These are phyloP conservation scores for Drosophila paulistorum DNA, from an alignment of 1,140 invertebrate genomes.

Conservation along the genomic window DNA sequence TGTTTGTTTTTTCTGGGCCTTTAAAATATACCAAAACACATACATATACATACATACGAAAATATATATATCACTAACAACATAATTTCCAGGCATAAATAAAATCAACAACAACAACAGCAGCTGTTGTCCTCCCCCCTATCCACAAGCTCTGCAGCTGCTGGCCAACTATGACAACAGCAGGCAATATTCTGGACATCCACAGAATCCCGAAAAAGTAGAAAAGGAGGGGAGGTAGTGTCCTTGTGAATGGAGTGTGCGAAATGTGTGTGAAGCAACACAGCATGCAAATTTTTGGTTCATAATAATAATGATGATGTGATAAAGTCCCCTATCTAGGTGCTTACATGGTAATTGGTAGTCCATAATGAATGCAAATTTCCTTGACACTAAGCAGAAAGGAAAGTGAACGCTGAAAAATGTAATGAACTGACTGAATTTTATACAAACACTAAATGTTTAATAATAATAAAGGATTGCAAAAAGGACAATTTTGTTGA, in stretches of 20 bases:
- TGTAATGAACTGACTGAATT: slow-evolving; percentile 9
- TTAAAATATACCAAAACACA: slow-evolving; percentile 33
- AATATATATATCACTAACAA: slow-evolving; percentile 65
- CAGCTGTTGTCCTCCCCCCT: slow-evolving; percentile 2
- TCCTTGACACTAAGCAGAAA: slow-evolving; percentile 6
- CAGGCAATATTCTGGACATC: slow-evolving; percentile 31
- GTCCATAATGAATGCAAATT: slow-evolving; percentile 55
- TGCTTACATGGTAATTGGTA: slow-evolving; percentile 56
- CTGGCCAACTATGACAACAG: slow-evolving; percentile 65
- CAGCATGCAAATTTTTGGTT: slow-evolving; percentile 45
- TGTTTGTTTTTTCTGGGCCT: slow-evolving; percentile 15
- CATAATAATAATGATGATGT: slow-evolving; percentile 54
- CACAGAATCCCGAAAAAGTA: background rate
- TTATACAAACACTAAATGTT: slow-evolving; percentile 3
- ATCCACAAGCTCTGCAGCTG: slow-evolving; percentile 12
- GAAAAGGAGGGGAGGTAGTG: background rate
- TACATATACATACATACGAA: background rate
- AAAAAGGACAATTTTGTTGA: background rate
- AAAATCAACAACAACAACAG: slow-evolving; percentile 45
- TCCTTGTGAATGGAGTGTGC: background rate
- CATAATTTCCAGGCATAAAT: slow-evolving; percentile 71
- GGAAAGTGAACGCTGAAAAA: slow-evolving; percentile 1
- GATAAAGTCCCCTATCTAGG: slow-evolving; percentile 41
- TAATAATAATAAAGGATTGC: background rate
- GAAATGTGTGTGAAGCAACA: background rate